Conservation (phyloP, 2,888 invertebrate genomes). For the Drosophila mayaguana region DNA sequence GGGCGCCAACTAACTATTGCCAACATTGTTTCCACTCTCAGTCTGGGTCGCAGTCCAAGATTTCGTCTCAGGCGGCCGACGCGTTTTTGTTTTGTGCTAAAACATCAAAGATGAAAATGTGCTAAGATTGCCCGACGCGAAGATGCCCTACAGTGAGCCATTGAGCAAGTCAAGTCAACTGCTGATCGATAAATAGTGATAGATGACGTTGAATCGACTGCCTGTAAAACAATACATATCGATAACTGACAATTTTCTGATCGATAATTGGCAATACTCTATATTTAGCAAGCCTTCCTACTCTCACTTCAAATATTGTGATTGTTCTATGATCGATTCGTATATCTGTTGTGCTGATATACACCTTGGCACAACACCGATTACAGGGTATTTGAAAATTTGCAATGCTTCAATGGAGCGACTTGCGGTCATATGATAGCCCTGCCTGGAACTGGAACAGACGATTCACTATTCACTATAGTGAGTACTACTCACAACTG, state of each 20-base stretch:
- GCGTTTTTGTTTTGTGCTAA: constrained; percentile 26
- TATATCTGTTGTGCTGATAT: background rate
- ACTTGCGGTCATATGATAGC: constrained; percentile 72
- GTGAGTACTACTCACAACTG: constrained; percentile 44
- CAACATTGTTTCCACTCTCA: constrained; percentile 32
- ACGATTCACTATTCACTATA: constrained; percentile 47
- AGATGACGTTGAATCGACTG: background rate
- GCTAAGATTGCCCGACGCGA: background rate
- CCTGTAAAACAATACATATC: background rate
- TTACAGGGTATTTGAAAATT: constrained; percentile 29
- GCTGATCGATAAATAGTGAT: background rate
- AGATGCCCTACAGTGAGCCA: background rate
- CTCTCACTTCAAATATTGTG: no score
- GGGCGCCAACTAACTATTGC: constrained; percentile 21
- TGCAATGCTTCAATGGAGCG: constrained; percentile 70
- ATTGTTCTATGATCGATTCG: background rate
- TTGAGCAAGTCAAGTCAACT: no score
- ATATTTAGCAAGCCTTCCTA: background rate
- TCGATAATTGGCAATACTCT: background rate
- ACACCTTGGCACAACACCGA: background rate
- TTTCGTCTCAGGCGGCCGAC: constrained; percentile 43
- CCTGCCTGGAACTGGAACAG: constrained; percentile 53
- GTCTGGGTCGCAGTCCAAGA: constrained; percentile 7
- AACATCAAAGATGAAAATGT: constrained; percentile 14
- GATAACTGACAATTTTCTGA: background rate